These are phyloP conservation scores for Ormyrus thymus DNA, from an alignment of 2,888 invertebrate genomes.

Conservation along the genomic window DNA sequence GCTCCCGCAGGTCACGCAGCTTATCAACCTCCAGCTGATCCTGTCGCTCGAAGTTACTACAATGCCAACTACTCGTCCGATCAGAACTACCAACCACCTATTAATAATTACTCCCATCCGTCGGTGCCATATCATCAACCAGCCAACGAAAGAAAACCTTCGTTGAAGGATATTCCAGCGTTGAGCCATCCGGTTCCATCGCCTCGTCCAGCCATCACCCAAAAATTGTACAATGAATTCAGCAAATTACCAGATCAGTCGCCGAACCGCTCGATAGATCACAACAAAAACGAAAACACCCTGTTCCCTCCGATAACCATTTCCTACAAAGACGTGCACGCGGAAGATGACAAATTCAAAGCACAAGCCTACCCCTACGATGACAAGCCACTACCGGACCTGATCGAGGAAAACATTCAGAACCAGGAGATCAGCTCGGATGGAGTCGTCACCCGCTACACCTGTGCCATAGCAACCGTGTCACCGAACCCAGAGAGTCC, in stretches of 20 bases:
- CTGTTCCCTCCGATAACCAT: background rate
- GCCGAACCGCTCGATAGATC: background rate
- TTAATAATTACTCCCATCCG: background rate
- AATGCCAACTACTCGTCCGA: background rate
- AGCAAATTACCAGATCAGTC: constrained; percentile 40
- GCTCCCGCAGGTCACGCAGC: background rate
- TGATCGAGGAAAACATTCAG: constrained; percentile 64
- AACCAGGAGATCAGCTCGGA: constrained; percentile 72
- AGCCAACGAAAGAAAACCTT: background rate
- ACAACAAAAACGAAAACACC: constrained; percentile 2
- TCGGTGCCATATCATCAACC: background rate
- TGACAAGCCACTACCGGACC: constrained; percentile 22
- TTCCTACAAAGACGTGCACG: constrained; percentile 32
- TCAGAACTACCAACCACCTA: constrained; percentile 1
- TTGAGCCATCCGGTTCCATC: background rate
- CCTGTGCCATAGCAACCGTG: constrained; percentile 70
- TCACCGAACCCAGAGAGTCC: constrained; percentile 62
- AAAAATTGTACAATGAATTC: constrained; percentile 50
- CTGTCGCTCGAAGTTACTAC: constrained; percentile 6
- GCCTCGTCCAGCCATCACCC: constrained; percentile 21
- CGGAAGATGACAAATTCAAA: constrained; percentile 27
- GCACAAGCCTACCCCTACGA: constrained; percentile 39
- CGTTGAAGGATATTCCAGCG: background rate
- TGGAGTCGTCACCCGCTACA: constrained; percentile 70
- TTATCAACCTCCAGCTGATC: background rate